Conservation (phyloP, 2,797 vertebrate species). For the Pteronotus mesoamericanus region DNA sequence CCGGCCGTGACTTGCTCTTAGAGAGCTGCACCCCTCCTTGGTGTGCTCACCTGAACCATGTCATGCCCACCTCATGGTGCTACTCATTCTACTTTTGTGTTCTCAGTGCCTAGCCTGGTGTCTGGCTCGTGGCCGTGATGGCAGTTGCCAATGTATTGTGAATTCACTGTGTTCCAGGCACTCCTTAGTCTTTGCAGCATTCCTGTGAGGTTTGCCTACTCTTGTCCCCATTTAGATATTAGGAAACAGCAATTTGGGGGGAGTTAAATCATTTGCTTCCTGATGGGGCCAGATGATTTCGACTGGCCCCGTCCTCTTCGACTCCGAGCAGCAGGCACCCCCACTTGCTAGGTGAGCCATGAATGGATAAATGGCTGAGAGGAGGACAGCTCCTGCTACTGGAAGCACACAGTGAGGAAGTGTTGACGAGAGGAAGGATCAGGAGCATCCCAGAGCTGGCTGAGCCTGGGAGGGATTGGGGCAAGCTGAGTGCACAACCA, state of each 20-base stretch:
- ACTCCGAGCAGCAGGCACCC: background rate
- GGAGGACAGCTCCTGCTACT: background rate
- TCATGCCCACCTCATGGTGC: background rate
- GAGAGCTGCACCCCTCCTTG: background rate
- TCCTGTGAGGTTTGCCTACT: background rate
- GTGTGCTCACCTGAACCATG: background rate
- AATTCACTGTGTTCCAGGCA: background rate
- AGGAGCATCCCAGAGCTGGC: background rate
- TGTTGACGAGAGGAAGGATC: background rate
- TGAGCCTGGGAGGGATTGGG: background rate
- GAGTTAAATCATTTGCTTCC: background rate
- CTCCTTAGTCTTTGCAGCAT: background rate
- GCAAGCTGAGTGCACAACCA: background rate
- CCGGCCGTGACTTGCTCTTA: background rate
- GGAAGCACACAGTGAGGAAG: fast-evolving
- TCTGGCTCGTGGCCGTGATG: background rate
- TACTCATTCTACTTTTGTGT: background rate
- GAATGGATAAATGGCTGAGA: background rate
- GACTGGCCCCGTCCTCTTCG: background rate
- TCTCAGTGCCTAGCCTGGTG: background rate
- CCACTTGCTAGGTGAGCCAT: background rate
- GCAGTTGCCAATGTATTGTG: background rate
- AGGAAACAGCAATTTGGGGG: background rate
- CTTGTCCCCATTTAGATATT: background rate
- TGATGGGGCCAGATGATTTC: background rate